Percentiles rank a stretch among this genome's conserved stretches.
Evolutionary conservation across 2,113 vertebrate genomes (phyloP).

Genomic region (Hyla sarda): DNA sequence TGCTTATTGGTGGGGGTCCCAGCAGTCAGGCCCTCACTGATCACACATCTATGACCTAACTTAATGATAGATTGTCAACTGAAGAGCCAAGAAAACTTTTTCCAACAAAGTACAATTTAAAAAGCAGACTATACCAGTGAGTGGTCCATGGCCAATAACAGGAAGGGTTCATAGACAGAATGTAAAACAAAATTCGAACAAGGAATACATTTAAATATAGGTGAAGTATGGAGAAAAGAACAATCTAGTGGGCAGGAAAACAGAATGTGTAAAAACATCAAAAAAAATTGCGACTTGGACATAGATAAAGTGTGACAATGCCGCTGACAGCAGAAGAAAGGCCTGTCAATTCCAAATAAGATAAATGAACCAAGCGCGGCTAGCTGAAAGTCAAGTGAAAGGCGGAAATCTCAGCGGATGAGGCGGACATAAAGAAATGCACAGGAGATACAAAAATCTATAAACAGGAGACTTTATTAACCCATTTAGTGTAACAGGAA

Average conservation of each 20-base stretch:
- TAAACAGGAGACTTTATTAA: neutral
- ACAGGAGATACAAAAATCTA: neutral
- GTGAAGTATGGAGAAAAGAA: neutral
- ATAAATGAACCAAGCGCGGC: slow-evolving; percentile 40
- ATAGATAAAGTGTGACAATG: slow-evolving; percentile 48
- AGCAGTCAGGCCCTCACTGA: too few species aligned
- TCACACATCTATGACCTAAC: too few species aligned
- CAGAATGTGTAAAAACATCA: slow-evolving; percentile 19
- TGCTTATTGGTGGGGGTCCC: too few species aligned
- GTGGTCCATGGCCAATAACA: neutral
- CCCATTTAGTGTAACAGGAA: neutral
- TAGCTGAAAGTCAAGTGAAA: slow-evolving; percentile 39
- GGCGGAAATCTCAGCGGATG: slow-evolving; percentile 28
- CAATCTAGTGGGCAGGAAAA: neutral
- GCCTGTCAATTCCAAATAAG: slow-evolving; percentile 38
- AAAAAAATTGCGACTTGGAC: slow-evolving; percentile 25
- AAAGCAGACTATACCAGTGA: neutral
- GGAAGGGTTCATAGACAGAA: neutral
- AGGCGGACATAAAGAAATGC: slow-evolving; percentile 4
- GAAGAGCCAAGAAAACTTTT: too few species aligned
- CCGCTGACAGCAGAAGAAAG: slow-evolving; percentile 45
- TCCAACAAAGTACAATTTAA: neutral
- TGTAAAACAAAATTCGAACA: neutral
- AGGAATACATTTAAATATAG: neutral
- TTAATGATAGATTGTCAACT: too few species aligned